These are phyloP conservation scores for Monomorium pharaonis DNA, from an alignment of 1,140 invertebrate genomes.

Conservation along the genomic window DNA sequence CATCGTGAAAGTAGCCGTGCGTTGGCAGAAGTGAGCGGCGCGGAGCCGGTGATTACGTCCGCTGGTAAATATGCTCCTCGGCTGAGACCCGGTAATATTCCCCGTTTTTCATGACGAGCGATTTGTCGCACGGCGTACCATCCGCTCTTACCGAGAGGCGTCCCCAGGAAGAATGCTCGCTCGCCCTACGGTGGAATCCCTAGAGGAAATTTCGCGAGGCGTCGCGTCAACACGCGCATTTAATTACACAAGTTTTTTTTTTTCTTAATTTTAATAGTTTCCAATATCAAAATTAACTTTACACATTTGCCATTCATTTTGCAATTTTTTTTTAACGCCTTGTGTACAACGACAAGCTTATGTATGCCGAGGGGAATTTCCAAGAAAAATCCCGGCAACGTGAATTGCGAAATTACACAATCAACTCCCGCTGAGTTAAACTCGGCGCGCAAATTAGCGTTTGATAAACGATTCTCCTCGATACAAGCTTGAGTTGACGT, in stretches of 20 bases:
- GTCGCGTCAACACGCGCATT: not conserved
- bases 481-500: not conserved
- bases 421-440: not conserved
- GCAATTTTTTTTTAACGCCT: not conserved
- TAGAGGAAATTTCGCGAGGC: not conserved
- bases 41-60: conserved; percentile 53
- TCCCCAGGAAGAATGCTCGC: too few relatives aligned
- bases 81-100: conserved; percentile 43
- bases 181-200: not conserved
- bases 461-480: conserved; percentile 9
- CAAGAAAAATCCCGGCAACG: not conserved
- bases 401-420: conserved; percentile 22
- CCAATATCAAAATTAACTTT: not conserved
- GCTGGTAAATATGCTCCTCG: conserved; percentile 53
- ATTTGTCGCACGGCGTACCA: conserved; percentile 3
- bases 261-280: not conserved
- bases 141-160: not conserved
- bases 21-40: conserved; percentile 65
- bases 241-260: not conserved
- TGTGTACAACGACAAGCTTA: not conserved
- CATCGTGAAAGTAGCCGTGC: conserved; percentile 67
- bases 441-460: conserved; percentile 11
- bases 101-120: conserved; percentile 36
- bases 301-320: not conserved
- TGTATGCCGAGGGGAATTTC: not conserved